A percentile compares a stretch with the other conserved stretches of the same genome.
These are phyloP conservation scores for Chironomus riparius DNA, from an alignment of 2,888 invertebrate genomes.

Conservation along the genomic window DNA sequence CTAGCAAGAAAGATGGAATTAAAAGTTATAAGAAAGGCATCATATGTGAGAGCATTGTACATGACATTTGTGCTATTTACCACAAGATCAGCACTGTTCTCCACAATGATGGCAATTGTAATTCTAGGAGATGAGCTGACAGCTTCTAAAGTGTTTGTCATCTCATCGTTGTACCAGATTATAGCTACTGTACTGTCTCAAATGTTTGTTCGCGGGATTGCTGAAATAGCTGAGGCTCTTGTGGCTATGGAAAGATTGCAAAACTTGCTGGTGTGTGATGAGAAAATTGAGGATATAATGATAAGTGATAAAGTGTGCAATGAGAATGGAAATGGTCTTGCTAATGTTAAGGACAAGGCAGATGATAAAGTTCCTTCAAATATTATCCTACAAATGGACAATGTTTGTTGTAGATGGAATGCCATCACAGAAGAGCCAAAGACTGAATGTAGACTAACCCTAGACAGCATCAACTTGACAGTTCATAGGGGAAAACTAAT, in stretches of 20 bases:
- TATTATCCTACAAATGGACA: constrained; percentile 29
- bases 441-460: constrained; percentile 47
- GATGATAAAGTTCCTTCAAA: constrained; percentile 32
- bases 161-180: constrained; percentile 48
- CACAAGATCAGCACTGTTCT: constrained; percentile 67
- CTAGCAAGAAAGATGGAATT: constrained; percentile 56
- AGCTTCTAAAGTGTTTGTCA: constrained; percentile 44
- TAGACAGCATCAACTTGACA: constrained; percentile 47
- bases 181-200: constrained; percentile 49
- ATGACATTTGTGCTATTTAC: constrained; percentile 73
- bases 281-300: constrained; percentile 30
- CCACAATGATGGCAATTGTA: constrained; percentile 61
- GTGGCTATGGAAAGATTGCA: constrained; percentile 64
- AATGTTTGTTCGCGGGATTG: constrained; percentile 58
- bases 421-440: constrained; percentile 33
- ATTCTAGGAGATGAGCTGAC: constrained; percentile 57
- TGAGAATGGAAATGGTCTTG: background rate
- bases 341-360: too few species aligned
- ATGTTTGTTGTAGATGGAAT: constrained; percentile 25
- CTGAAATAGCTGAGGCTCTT: constrained; percentile 67
- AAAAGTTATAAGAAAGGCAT: constrained; percentile 51
- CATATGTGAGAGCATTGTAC: constrained; percentile 55
- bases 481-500: constrained; percentile 51
- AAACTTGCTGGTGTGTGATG: constrained; percentile 42
- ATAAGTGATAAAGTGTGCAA: background rate